phyloP scores from a whole-genome alignment of 2,113 vertebrate species.

The Hoplias malabaricus region DNA sequence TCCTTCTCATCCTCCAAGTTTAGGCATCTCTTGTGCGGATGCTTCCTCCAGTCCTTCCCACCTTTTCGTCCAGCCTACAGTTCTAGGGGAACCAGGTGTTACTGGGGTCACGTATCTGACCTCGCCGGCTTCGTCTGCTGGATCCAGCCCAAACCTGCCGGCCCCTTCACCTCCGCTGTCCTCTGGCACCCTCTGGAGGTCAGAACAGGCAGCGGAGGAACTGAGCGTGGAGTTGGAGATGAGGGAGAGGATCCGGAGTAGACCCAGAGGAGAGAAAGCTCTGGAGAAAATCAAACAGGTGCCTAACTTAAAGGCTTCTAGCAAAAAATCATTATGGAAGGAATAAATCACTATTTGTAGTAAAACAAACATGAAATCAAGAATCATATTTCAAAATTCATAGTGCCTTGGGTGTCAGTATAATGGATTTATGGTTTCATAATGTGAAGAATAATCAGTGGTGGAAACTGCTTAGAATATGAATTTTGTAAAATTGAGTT shows the following conservation, averaged over 20 bases:
- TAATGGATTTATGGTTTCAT: too few relatives aligned
- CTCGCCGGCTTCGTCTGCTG: constrained; percentile 62
- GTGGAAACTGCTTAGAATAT: too few relatives aligned
- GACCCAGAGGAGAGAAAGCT: constrained; percentile 64
- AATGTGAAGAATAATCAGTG: too few relatives aligned
- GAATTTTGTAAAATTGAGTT: too few relatives aligned
- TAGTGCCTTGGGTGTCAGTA: too few relatives aligned
- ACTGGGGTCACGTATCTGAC: constrained; percentile 63
- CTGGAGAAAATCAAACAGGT: constrained; percentile 55
- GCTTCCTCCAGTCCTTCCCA: constrained; percentile 44
- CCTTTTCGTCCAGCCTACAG: constrained; percentile 56
- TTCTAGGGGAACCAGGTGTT: constrained; percentile 54
- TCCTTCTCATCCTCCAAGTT: constrained; percentile 51
- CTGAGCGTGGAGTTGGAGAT: constrained; percentile 70
- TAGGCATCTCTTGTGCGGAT: constrained; percentile 53
- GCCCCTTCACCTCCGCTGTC: constrained; percentile 59
- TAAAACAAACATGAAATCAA: too few relatives aligned
- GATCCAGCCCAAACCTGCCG: constrained; percentile 69
- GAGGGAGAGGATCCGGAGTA: constrained; percentile 72
- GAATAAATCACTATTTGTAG: too few relatives aligned
- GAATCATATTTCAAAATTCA: too few relatives aligned
- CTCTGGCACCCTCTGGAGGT: constrained; percentile 67
- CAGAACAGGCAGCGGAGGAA: constrained; percentile 66
- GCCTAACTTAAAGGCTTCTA: too few relatives aligned
- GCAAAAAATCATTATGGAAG: too few relatives aligned